These are phyloP conservation scores for Charina bottae DNA, from an alignment of 2,113 vertebrate genomes.

Conservation along the genomic window DNA sequence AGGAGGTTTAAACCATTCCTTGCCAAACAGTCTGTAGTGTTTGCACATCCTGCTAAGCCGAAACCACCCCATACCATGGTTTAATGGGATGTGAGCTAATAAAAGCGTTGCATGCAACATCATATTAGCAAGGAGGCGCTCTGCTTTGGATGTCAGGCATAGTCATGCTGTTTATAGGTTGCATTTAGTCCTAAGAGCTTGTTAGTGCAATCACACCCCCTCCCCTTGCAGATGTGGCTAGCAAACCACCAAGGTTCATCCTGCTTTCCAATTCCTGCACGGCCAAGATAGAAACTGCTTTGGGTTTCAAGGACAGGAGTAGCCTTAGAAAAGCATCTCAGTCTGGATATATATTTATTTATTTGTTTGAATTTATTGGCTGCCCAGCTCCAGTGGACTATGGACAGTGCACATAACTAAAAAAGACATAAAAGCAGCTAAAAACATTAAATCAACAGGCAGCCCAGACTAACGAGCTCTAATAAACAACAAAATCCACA, in stretches of 20 bases:
- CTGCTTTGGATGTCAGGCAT: not conserved
- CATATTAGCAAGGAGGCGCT: not conserved
- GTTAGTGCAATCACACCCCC: not conserved
- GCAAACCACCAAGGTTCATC: not conserved
- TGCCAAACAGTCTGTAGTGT: not conserved
- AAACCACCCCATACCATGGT: not conserved
- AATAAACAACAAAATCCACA: not conserved
- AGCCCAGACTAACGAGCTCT: not conserved
- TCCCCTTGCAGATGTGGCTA: not conserved
- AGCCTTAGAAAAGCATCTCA: not conserved
- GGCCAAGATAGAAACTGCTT: not conserved
- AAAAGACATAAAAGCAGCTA: not conserved
- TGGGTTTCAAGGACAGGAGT: not conserved
- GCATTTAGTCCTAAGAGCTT: not conserved
- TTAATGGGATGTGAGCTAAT: not conserved
- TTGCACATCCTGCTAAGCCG: not conserved
- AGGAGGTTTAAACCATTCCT: not conserved
- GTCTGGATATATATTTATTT: not conserved
- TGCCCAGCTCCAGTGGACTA: not conserved
- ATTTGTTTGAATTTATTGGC: not conserved
- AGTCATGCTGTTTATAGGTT: not conserved
- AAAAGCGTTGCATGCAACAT: not conserved
- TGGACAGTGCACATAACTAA: not conserved
- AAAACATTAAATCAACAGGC: not conserved
- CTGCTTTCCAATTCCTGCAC: not conserved